Conservation (phyloP, 2,113 vertebrate species). For the Marmota flaviventris region DNA sequence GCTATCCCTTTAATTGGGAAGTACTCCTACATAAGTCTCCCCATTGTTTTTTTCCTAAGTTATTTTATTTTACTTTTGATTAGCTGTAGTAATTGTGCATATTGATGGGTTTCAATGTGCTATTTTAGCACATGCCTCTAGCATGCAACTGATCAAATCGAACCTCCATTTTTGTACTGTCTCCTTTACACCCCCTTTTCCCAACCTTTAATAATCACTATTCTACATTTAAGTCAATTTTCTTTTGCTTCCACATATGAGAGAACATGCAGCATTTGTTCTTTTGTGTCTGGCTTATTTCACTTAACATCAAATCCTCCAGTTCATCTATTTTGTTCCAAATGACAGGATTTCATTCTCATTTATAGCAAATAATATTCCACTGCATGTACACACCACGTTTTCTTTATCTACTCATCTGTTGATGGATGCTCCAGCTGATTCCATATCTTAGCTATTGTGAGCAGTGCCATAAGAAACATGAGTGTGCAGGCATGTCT, state of each 20-base stretch:
- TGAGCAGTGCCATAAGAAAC: background rate
- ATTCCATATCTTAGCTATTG: too few species aligned
- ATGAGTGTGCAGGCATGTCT: background rate
- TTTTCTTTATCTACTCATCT: background rate
- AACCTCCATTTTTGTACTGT: background rate
- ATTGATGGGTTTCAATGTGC: background rate
- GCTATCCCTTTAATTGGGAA: background rate
- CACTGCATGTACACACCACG: background rate
- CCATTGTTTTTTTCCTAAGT: conserved; percentile 11
- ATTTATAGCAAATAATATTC: background rate
- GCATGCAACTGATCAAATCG: background rate
- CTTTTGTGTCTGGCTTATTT: background rate
- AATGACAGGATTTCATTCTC: background rate
- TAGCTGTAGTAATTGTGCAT: background rate
- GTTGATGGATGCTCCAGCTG: background rate
- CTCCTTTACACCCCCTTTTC: background rate
- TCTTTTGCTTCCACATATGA: background rate
- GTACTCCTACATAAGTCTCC: conserved; percentile 1
- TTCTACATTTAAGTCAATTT: background rate
- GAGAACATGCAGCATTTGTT: background rate
- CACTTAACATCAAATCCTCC: background rate
- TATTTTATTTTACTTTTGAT: background rate
- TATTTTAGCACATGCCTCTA: background rate
- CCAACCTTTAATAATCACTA: background rate
- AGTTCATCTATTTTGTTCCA: background rate